Base-by-base conservation (phyloP, 2,113 vertebrate species). In the Steatornis caripensis region DNA sequence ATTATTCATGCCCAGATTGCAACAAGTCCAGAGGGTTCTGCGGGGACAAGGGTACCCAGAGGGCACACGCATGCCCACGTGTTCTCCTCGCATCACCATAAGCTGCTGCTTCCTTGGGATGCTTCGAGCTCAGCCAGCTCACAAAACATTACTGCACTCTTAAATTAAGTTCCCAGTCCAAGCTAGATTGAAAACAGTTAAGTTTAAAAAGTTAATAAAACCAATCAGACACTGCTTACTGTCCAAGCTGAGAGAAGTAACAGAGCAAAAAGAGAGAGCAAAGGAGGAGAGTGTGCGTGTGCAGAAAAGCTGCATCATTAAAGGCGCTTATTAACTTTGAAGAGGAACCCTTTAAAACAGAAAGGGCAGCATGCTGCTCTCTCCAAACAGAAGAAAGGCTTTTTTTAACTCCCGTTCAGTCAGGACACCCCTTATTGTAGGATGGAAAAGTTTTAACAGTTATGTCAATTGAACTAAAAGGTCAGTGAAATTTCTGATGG, bases 61-160 rank as follows among this genome's bases (percentile, higher is more conserved):
- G 15, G 19, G 22, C 30, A 74, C 16, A 55, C 0, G 0, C 24
- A 3, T 2, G 3, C 24, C 41, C 46, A 49, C 1, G 1, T 6
- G 12, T 41, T 78, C 41, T 72, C 48, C 41, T 49, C 26, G 8
- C 34, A 68, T 30, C 41, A 19, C 53, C 36, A 3, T 30, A 30
- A 54, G 34, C n/a, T 81, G 20, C 22, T 18, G 45, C n/a, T 53
- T 65, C 78, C 87, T 48, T 39, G 37, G 37, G 54, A 30, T n/a
- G 65, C 54, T 74, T 37, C 64, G 58, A 24, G 45, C 9, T 45
- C 78, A 46, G 29, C 39, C 54, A 30, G 37, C 23, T 34, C 45
- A 26, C 34, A 65, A 30, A 79, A 57, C n/a, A 7, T 4, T 27
- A 27, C n/a, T 5, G 2, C 1, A 3, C 37, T 66, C 66, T 54